Evolutionary conservation across 2,888 invertebrate species (phyloP).

Genomic region (Zaprionus bogoriensis): DNA sequence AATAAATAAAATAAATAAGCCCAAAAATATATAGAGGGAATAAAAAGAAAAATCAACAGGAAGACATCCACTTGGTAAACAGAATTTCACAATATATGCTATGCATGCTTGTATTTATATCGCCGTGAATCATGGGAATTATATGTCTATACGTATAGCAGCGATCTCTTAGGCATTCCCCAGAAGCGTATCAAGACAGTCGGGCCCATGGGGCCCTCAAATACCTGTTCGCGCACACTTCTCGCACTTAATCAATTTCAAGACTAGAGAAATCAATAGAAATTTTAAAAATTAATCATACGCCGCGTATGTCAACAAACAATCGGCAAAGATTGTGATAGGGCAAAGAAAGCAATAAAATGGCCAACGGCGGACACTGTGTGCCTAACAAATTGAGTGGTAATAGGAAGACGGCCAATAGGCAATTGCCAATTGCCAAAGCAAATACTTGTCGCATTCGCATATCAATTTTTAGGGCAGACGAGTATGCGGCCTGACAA

Average conservation of each 20-base stretch:
- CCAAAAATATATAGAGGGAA: background rate
- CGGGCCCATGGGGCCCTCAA: background rate
- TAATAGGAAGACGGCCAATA: conserved; percentile 11
- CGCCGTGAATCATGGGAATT: background rate
- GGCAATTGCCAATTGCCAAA: conserved; percentile 16
- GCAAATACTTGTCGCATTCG: background rate
- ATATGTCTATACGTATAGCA: background rate
- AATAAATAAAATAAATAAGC: no score
- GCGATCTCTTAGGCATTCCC: background rate
- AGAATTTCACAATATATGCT: background rate
- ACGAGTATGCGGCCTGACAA: conserved; percentile 10
- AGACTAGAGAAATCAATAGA: conserved; percentile 26
- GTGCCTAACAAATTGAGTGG: conserved; percentile 24
- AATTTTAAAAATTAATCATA: conserved; percentile 63
- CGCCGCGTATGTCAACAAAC: conserved; percentile 38
- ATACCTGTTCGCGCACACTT: conserved; percentile 8
- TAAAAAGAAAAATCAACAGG: conserved; percentile 10
- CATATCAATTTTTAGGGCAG: conserved; percentile 17
- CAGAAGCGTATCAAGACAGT: background rate
- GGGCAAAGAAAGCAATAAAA: conserved; percentile 46
- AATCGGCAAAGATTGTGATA: background rate
- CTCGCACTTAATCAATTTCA: conserved; percentile 17
- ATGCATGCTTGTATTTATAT: background rate
- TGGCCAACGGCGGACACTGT: conserved; percentile 3
- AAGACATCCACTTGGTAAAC: conserved; percentile 2